A percentile compares a stretch with the other conserved stretches of the same genome.
These are phyloP conservation scores for Ypsolopha sequella DNA, from an alignment of 2,888 invertebrate genomes.

Conservation along the genomic window DNA sequence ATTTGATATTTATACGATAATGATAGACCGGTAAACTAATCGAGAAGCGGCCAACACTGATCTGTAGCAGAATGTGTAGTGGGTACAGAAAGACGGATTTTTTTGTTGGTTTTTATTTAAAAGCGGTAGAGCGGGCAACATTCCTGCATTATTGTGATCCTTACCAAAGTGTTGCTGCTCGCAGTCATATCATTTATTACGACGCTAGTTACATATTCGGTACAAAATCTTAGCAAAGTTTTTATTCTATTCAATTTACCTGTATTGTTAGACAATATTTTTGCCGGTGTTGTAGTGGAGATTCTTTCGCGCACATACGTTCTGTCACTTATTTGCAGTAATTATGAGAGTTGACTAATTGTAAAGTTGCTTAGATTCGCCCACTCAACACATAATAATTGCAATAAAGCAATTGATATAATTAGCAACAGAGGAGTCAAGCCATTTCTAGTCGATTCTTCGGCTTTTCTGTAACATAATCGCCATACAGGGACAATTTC, in stretches of 20 bases:
- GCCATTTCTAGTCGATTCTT: conserved; percentile 48
- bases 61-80: conserved; percentile 65
- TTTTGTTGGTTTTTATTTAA: conserved; percentile 35
- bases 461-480: conserved; percentile 21
- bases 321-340: not conserved
- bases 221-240: conserved; percentile 62
- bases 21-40: conserved; percentile 46
- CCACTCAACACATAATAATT: too few relatives aligned
- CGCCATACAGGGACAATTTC: not conserved
- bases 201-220: conserved; percentile 62
- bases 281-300: conserved; percentile 37
- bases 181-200: conserved; percentile 65
- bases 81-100: conserved; percentile 30
- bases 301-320: not conserved
- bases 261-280: conserved; percentile 62
- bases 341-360: not conserved
- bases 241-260: conserved; percentile 49
- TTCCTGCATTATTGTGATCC: conserved; percentile 42
- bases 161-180: conserved; percentile 65
- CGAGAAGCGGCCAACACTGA: conserved; percentile 46
- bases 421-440: conserved; percentile 10
- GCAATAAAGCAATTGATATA: not conserved
- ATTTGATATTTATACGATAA: conserved; percentile 61
- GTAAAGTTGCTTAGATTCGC: too few relatives aligned
- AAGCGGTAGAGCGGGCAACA: conserved; percentile 36